Evolutionary conservation across 2,888 invertebrate species (phyloP).

Genomic region (Ormyrus thymus): DNA sequence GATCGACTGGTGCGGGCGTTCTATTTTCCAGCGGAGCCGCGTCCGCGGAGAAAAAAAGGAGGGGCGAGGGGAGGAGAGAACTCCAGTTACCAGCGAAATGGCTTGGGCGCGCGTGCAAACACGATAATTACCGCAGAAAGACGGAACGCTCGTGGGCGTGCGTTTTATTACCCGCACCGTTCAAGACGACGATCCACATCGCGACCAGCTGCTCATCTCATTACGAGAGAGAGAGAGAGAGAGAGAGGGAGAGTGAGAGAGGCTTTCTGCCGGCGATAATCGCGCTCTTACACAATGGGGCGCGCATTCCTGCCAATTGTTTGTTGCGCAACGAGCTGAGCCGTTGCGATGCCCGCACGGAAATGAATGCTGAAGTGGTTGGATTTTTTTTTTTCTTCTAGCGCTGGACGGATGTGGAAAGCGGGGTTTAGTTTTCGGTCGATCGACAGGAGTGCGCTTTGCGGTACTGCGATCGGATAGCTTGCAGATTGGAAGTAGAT

Average conservation of each 20-base stretch:
- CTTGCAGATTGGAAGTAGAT: background rate
- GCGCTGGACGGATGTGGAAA: background rate
- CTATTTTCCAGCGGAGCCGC: too few relatives aligned
- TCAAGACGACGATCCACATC: constrained; percentile 13
- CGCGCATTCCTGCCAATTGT: constrained; percentile 45
- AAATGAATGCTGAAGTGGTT: background rate
- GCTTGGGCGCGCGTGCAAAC: constrained; percentile 2
- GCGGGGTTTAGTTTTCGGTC: background rate
- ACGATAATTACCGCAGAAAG: background rate
- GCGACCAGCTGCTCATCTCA: constrained; percentile 25
- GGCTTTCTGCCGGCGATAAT: constrained; percentile 29
- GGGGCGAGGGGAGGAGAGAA: too few relatives aligned
- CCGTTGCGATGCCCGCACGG: background rate
- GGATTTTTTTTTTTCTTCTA: background rate
- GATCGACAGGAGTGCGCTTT: background rate
- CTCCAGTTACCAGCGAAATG: constrained; percentile 15
- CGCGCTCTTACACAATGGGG: constrained; percentile 14
- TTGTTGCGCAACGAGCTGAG: constrained; percentile 17
- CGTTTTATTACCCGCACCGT: constrained; percentile 26
- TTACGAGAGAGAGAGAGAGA: background rate
- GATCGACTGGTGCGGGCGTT: too few relatives aligned
- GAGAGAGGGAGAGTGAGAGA: constrained; percentile 9
- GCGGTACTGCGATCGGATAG: background rate
- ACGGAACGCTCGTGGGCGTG: background rate
- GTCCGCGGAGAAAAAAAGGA: too few relatives aligned